Base-by-base conservation (phyloP, 2,113 vertebrate genomes). In the Mungos mungo region DNA sequence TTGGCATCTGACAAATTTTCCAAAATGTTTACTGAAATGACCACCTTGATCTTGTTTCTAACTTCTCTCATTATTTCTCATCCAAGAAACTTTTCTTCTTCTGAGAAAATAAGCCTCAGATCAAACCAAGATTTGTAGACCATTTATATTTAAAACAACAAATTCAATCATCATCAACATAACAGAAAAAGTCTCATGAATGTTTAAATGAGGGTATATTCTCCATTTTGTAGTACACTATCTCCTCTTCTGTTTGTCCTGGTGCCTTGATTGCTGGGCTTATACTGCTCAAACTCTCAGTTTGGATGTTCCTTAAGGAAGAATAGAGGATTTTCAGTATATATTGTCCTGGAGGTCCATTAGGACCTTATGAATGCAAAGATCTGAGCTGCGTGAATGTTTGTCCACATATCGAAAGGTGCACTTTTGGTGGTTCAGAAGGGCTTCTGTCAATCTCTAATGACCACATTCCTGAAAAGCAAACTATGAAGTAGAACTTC, bases 71-170 rank as follows among this genome's bases (percentile, higher is more conserved):
- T 88, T 66, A 68, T n/a, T 90, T 92, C 45, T 95, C 31, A 68
- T 25, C 54, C 57, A 45, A 88, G 29, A 9, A 47, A 31, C 45
- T 71, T 95, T 91, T 65, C 52, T 19, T 11, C 65, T 29, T 68
- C 7, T 47, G 38, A 88, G 65, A 94, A 87, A 66, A 90, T 88
- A 69, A 52, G 54, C 63, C 90, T 92, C 63, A 93, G 89, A 89
- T 93, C 38, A 96, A 95, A 92, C 25, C 18, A 96, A 96, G 47
- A 83, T 72, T 79, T 14, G 15, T 79, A 57, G 45, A 52, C 4
- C 33, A 87, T 52, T 92, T 50, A 95, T 25, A 90, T 63, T 72
- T 88, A 92, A 91, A 94, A 93, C 68, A 38, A 90, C 35, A 94
- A 63, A 95, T 80, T 35, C 57, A 89, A 18, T 74, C 65, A 88